Evolutionary conservation across 2,888 invertebrate species (phyloP).

Genomic region (Abscondita cerata): DNA sequence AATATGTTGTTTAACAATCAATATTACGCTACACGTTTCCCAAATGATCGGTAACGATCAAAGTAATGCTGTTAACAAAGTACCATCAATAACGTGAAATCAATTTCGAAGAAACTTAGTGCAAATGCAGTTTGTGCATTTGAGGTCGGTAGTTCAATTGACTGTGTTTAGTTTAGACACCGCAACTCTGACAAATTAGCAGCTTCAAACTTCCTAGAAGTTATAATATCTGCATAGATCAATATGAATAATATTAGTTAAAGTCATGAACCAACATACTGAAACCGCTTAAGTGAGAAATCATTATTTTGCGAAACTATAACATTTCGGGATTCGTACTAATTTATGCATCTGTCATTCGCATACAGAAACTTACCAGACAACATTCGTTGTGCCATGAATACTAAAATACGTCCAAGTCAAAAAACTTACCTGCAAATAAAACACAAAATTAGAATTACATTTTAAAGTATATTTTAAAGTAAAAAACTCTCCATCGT

Average conservation of each 20-base stretch:
- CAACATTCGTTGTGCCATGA: background rate
- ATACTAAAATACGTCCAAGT: background rate
- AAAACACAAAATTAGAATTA: background rate
- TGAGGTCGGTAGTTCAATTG: slow-evolving; percentile 1
- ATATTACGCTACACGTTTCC: too few species aligned
- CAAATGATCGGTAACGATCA: too few species aligned
- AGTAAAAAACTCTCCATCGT: too few species aligned
- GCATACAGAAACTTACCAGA: background rate
- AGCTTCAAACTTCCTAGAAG: slow-evolving; percentile 16
- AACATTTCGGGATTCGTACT: background rate
- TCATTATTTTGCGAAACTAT: slow-evolving; percentile 5
- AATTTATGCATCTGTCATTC: background rate
- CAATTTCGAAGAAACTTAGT: background rate
- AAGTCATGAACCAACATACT: background rate
- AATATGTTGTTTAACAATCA: too few species aligned
- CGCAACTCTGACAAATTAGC: slow-evolving; percentile 19
- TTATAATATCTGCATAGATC: background rate
- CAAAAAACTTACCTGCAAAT: background rate
- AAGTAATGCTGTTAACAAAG: too few species aligned
- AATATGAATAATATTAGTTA: background rate
- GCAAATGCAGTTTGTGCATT: slow-evolving; percentile 3
- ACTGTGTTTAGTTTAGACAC: slow-evolving; percentile 6
- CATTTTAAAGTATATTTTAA: too few species aligned
- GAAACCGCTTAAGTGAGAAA: slow-evolving; percentile 2
- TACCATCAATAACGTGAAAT: too few species aligned